phyloP scores from a whole-genome alignment of 2,113 vertebrate species.

The Prunella fulvescens region DNA sequence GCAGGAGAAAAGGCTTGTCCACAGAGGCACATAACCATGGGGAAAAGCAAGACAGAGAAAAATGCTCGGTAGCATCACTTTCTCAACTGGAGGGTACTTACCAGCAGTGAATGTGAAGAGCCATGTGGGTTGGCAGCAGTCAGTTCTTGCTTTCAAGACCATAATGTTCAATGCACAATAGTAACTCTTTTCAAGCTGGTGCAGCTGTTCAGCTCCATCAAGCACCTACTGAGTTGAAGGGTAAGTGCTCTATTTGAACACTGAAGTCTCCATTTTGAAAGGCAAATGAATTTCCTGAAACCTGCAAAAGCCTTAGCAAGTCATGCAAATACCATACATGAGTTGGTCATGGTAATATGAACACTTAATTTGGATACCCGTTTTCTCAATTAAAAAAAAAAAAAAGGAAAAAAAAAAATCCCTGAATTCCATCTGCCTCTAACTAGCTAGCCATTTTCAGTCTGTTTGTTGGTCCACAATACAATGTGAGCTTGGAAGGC shows the following conservation, averaged over 20 bases:
- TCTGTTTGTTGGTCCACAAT: neutral
- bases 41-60: neutral
- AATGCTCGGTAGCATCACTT: neutral
- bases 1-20: neutral
- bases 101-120: neutral
- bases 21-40: neutral
- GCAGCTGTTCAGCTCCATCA: slow-evolving; percentile 64
- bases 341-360: slow-evolving; percentile 2
- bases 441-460: neutral
- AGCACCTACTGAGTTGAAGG: slow-evolving; percentile 67
- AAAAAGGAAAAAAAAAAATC: neutral
- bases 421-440: neutral
- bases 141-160: slow-evolving; percentile 40
- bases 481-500: neutral
- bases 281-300: slow-evolving; percentile 56
- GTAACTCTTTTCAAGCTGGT: slow-evolving; percentile 49
- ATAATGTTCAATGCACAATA: slow-evolving; percentile 40
- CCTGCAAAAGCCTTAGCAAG: slow-evolving; percentile 22
- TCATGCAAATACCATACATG: slow-evolving; percentile 2
- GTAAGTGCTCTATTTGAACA: slow-evolving; percentile 36
- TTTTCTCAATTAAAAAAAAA: neutral
- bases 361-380: neutral
- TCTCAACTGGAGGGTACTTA: neutral
- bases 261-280: slow-evolving; percentile 19
- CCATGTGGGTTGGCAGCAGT: slow-evolving; percentile 4